Base-by-base conservation (phyloP, 1,140 invertebrate species). In the Scaptomyza montana region DNA sequence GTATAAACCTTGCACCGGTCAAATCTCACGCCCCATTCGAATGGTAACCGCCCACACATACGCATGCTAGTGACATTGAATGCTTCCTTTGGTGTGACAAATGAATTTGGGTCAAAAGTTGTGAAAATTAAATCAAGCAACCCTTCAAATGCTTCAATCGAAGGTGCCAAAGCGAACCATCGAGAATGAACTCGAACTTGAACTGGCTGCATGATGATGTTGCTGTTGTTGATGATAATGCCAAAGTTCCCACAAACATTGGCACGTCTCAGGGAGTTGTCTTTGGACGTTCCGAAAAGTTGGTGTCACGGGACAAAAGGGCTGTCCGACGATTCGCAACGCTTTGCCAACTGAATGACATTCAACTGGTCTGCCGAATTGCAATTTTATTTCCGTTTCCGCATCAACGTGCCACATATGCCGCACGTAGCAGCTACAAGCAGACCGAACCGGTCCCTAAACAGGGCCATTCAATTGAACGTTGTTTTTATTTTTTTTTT, bases 21-120 rank as follows among this genome's bases (percentile, higher is more conserved):
- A 30, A 59, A 10, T 49, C 3, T 49, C 13, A 47, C 9, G n/a
- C 19, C 16, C 60, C 9, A 19, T 63, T 43, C 5, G 28, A 21
- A 16, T 33, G 30, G 30, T 33, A 7, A 6, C 30, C 21, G 33
- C 51, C 49, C 30, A 25, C 46, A 39, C n/a, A 33, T 25, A 25
- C 21, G 21, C 43, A 54, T 39, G 6, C 9, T 21, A 16, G 30
- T 39, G 61, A 70, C 62, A 59, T 45, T 62, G 77, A 56, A 9
- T 51, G 78, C 74, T 46, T 61, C 43, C 43, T 59, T 36, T 79
- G 68, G 59, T 75, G 75, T 86, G 78, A 87, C 81, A 86, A 87
- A 86, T 86, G 82, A 86, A 86, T 86, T 86, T 87, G 81, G 81
- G 81, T 86, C 81, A 87, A 78, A 81, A 86, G 81, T 87, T 87